Evolutionary conservation across 2,113 vertebrate species (phyloP), one percentile per base, ranked within the genome.

Genomic region (Tiliqua scincoides): DNA sequence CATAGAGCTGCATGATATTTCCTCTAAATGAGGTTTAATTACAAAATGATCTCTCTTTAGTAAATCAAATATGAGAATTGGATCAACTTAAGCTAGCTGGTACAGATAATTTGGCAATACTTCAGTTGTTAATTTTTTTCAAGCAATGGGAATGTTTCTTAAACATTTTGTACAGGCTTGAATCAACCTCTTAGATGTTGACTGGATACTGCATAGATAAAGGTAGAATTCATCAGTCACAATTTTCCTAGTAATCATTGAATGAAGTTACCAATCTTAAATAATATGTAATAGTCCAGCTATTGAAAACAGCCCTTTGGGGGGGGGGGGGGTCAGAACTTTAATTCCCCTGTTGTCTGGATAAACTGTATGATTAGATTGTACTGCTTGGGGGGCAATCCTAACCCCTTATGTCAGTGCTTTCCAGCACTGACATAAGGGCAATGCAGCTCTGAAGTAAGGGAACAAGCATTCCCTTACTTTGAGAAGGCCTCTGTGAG

Each of bases 1-100:
- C 17, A 1, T 89, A 30, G 74, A 85, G 81, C 73, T 63, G 6
- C 68, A 14, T 1, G 23, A 91, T 87, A 20, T 82, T 89, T 70
- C 0, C 27, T 52, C 40, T 70, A 25, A 3, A 35, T 52, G 25
- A 0, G 68, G 20, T 30, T 92, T 90, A 75, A 37, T 37, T 6
- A 14, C 62, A 75, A 89, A 68, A 27, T 4, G 6, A 40, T 32
- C 8, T 74, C 4, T 77, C 40, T 37, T 3, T 6, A 87, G 4
- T 57, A 59, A 68, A 37, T 0, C 52, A 78, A 48, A 59, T 81
- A 63, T 6, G 25, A 82, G 27, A 74, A 79, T 35, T 0, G 0
- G 27, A n/a, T 2, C 61, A 81, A 4, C 17, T 85, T 83, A 0
- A 3, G 0, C 15, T 0, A 85, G 11, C 84, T 75, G n/a, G 73